Conservation (phyloP, 2,113 vertebrate genomes). For the Microcebus lehilahytsara region DNA sequence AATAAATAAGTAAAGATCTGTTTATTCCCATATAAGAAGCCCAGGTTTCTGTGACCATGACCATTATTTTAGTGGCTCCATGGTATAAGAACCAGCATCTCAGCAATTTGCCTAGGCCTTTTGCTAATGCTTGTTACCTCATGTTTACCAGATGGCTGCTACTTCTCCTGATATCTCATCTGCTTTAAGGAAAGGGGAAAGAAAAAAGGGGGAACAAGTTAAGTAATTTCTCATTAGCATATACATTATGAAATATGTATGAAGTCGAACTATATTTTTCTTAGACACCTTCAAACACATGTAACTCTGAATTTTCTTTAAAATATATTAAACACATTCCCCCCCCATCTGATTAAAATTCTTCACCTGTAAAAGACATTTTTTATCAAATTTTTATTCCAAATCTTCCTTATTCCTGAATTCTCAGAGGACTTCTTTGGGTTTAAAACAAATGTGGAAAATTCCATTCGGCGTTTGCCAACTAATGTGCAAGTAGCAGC, state of each 20-base stretch:
- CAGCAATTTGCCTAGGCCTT: not conserved
- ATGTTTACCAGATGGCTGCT: not conserved
- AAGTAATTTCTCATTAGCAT: not conserved
- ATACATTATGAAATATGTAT: not conserved
- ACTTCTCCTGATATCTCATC: not conserved
- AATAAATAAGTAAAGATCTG: not conserved
- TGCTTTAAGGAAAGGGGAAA: not conserved
- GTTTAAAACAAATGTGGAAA: conserved; percentile 44
- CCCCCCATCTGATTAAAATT: not conserved
- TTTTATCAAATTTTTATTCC: not conserved
- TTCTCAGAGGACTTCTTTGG: not conserved
- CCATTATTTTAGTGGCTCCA: not conserved
- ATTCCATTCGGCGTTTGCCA: conserved; percentile 51
- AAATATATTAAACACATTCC: not conserved
- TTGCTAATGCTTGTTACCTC: not conserved
- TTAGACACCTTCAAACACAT: not conserved
- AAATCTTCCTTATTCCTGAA: not conserved
- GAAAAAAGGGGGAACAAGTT: not conserved
- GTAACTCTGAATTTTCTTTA: not conserved
- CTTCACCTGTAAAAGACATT: not conserved
- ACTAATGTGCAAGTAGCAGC: conserved; percentile 24
- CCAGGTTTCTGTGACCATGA: not conserved
- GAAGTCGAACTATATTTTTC: not conserved
- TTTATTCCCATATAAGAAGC: not conserved
- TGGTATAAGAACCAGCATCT: not conserved